Conservation (phyloP, 2,797 vertebrate genomes). For the Oreortyx pictus region DNA sequence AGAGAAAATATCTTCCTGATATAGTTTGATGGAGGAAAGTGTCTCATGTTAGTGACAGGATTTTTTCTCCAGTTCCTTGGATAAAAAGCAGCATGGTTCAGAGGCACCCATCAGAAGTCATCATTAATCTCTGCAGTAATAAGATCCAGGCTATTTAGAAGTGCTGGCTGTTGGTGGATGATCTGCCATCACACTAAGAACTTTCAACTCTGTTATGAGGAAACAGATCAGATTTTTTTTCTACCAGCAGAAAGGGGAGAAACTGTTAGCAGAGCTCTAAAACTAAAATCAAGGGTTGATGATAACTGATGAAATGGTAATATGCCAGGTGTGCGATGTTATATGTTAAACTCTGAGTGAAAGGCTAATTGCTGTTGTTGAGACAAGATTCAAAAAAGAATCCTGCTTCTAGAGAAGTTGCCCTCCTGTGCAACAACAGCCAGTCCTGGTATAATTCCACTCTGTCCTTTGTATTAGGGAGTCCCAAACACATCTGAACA, state of each 20-base stretch:
- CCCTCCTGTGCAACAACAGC: not conserved
- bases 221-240: conserved; percentile 53
- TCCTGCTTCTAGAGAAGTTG: not conserved
- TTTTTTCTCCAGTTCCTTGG: conserved; percentile 23
- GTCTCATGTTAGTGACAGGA: conserved; percentile 44
- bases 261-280: not conserved
- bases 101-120: conserved; percentile 49
- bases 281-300: not conserved
- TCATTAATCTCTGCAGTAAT: conserved; percentile 66
- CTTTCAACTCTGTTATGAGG: conserved; percentile 16
- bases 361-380: not conserved
- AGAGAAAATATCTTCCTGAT: conserved; percentile 69
- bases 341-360: not conserved
- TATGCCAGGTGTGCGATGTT: not conserved
- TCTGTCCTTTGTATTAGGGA: not conserved
- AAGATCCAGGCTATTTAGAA: conserved; percentile 62
- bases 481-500: not conserved
- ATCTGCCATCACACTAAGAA: conserved; percentile 51
- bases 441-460: not conserved
- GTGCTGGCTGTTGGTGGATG: conserved; percentile 45
- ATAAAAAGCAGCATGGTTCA: conserved; percentile 57
- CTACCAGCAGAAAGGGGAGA: not conserved
- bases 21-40: conserved; percentile 56
- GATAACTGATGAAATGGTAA: conserved; percentile 40
- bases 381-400: not conserved